Base-by-base conservation (phyloP, 2,888 invertebrate species). In the Monoplex corrugatus region DNA sequence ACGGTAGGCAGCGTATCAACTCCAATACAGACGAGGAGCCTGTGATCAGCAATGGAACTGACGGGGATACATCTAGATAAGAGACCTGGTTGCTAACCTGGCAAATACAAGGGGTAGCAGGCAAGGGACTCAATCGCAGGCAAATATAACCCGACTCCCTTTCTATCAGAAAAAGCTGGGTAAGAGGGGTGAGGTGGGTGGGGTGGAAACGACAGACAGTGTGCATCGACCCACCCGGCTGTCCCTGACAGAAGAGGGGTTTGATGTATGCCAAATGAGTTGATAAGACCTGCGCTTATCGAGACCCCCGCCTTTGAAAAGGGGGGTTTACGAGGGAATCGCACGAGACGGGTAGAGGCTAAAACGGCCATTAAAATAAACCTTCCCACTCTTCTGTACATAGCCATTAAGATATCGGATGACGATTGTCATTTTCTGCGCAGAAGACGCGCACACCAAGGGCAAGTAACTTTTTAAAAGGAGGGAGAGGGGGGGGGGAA, bases 381-480 rank as follows among this genome's bases (percentile, higher is more conserved):
- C 86, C 86, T 32, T 40, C 38, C 32, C 68, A 2, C 43, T 57
- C 32, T 43, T 43, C 40, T 83, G 32, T 83, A 35, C 63, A n/a
- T 3, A 23, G 57, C 86, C 86, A 86, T 86, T 86, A 86, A 86
- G 86, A 86, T 86, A 86, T 86, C 86, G 68, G 38, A n/a, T 86
- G 68, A 68, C 86, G 40, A 68, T 68, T 86, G 86, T 86, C 38
- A 68, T 68, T 40, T 86, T 43, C 86, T 43, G 68, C 40, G 78
- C n/a, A n/a, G 40, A 86, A 23, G 68, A 68, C 40, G 68, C 32
- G 86, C 68, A 57, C 38, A 38, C 43, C 35, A 68, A 38, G 68
- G 68, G 68, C 68, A 68, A 68, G 10, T 43, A 86, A 50, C 45
- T 35, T 68, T 28, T 43, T 0, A 50, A 57, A 28, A 57, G 28